A percentile compares a stretch with the other conserved stretches of the same genome.
These are phyloP conservation scores for Sakesphorus luctuosus DNA, from an alignment of 2,113 vertebrate genomes.

Conservation along the genomic window DNA sequence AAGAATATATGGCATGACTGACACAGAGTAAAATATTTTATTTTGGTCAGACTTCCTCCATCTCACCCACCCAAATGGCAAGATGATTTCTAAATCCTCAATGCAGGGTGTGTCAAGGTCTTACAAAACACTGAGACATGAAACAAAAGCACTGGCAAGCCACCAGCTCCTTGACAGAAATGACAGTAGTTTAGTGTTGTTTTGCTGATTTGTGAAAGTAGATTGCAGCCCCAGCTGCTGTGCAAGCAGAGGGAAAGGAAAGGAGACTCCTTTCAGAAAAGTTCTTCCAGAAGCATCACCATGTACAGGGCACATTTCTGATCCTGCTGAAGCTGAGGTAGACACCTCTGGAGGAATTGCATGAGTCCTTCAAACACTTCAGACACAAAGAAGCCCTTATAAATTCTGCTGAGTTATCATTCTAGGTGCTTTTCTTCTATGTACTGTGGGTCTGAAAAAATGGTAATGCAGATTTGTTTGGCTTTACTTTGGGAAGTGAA, in stretches of 20 bases:
- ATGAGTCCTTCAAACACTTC: not conserved
- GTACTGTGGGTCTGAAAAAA: not conserved
- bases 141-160: not conserved
- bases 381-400: not conserved
- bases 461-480: not conserved
- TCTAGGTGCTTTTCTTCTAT: not conserved
- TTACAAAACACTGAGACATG: not conserved
- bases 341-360: not conserved
- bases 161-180: not conserved
- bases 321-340: not conserved
- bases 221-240: not conserved
- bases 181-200: not conserved
- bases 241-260: not conserved
- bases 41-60: not conserved
- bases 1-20: not conserved
- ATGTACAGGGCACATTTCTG: accelerated
- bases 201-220: not conserved
- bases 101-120: not conserved
- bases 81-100: not conserved
- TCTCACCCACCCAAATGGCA: not conserved
- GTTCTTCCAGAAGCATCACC: not conserved
- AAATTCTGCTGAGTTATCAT: not conserved
- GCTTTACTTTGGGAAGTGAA: not conserved
- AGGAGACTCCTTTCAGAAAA: not conserved
- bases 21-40: not conserved